phyloP scores from a whole-genome alignment of 2,113 vertebrate species.

The Salvator merianae region DNA sequence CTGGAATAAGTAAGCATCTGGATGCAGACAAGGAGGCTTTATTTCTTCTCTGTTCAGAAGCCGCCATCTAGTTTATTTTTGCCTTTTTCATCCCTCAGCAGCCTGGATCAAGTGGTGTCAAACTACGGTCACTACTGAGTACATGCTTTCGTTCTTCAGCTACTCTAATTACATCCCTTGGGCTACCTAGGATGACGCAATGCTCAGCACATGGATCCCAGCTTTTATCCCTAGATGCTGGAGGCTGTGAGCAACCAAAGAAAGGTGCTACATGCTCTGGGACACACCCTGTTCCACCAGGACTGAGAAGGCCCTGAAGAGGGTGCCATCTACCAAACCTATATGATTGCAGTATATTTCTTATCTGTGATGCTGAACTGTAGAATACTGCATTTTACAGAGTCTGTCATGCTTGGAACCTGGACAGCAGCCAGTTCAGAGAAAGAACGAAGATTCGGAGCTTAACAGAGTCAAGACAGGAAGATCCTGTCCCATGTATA shows the following conservation, averaged over 20 bases:
- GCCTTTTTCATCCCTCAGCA: not conserved
- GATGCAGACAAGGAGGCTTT: too few relatives aligned
- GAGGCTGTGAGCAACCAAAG: not conserved
- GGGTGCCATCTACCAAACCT: not conserved
- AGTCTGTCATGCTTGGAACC: not conserved
- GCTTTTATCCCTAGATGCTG: conserved; percentile 4
- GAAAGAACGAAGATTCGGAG: not conserved
- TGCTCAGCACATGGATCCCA: not conserved
- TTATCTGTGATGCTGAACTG: not conserved
- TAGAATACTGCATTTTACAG: not conserved
- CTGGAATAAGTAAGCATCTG: too few relatives aligned
- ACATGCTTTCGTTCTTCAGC: conserved; percentile 4
- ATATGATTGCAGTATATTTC: not conserved
- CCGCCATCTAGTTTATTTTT: not conserved
- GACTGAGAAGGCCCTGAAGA: not conserved
- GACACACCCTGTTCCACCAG: not conserved
- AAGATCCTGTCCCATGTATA: too few relatives aligned
- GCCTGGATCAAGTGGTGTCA: conserved; percentile 28
- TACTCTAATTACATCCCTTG: not conserved
- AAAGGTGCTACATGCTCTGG: not conserved
- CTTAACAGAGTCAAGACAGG: too few relatives aligned
- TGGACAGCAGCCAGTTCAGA: not conserved
- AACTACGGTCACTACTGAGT: not conserved
- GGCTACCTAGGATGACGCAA: conserved; percentile 17
- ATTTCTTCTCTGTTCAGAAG: not conserved